phyloP scores from a whole-genome alignment of 2,888 invertebrate species.

The Cosmia trapezina region DNA sequence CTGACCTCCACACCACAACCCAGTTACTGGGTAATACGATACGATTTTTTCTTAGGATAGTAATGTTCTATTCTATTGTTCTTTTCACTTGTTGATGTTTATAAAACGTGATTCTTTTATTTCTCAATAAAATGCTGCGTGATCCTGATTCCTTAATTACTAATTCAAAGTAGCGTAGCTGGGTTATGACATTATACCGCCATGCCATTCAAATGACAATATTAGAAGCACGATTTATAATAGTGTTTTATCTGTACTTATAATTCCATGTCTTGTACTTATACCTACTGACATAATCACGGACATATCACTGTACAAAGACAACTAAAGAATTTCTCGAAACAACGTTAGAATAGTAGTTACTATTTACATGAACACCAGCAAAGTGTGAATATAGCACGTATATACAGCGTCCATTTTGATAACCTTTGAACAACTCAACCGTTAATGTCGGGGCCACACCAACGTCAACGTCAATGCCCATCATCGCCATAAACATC shows the following conservation, averaged over 20 bases:
- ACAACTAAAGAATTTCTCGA: constrained; percentile 10
- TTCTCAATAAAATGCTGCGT: not conserved
- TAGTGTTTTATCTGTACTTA: not conserved
- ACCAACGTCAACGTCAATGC: too few species aligned
- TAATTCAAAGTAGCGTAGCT: not conserved
- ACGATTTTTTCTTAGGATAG: constrained; percentile 9
- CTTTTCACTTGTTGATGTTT: constrained; percentile 26
- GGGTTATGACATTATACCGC: not conserved
- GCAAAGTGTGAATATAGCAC: constrained; percentile 10
- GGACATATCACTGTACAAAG: not conserved
- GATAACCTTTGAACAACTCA: not conserved
- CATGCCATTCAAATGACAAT: not conserved
- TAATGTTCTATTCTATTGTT: constrained; percentile 44
- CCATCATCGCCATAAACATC: too few species aligned
- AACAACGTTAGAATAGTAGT: not conserved
- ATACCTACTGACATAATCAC: not conserved
- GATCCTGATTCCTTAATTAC: not conserved
- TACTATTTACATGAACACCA: not conserved
- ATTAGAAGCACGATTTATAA: not conserved
- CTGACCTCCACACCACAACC: too few species aligned
- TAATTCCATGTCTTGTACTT: too few species aligned
- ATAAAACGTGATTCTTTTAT: constrained; percentile 5
- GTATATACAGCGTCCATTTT: constrained; percentile 1
- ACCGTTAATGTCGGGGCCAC: too few species aligned
- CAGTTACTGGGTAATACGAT: too few species aligned